phyloP scores from a whole-genome alignment of 2,113 vertebrate genomes.

The Macheiramphus alcinus region DNA sequence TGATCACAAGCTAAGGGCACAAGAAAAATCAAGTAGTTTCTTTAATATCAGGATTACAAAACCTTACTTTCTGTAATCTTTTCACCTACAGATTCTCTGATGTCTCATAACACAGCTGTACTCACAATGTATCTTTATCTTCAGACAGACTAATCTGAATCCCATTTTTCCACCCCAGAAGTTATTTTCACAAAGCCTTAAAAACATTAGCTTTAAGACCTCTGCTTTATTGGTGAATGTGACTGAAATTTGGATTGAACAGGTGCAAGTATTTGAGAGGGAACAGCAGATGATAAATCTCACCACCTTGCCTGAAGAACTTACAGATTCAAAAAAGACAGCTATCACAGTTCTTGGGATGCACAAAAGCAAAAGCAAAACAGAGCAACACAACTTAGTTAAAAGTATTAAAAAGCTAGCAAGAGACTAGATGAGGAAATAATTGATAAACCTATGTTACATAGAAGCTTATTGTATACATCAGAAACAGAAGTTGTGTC shows the following conservation, averaged over 20 bases:
- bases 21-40: background rate
- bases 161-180: background rate
- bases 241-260: background rate
- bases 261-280: background rate
- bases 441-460: background rate
- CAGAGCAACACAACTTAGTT: background rate
- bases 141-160: background rate
- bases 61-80: background rate
- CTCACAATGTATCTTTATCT: background rate
- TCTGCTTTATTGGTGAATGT: background rate
- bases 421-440: background rate
- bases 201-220: background rate
- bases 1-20: background rate
- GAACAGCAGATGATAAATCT: background rate
- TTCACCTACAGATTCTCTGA: background rate
- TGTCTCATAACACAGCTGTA: fast-evolving
- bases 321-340: background rate
- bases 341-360: background rate
- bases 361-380: background rate
- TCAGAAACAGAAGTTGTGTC: background rate
- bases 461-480: background rate
- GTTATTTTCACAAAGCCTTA: background rate
- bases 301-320: background rate
- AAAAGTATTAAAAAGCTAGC: background rate
- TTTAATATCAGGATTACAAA: background rate